Conservation (phyloP, 2,797 vertebrate genomes). For the Acrossocheilus wenchowensis region DNA sequence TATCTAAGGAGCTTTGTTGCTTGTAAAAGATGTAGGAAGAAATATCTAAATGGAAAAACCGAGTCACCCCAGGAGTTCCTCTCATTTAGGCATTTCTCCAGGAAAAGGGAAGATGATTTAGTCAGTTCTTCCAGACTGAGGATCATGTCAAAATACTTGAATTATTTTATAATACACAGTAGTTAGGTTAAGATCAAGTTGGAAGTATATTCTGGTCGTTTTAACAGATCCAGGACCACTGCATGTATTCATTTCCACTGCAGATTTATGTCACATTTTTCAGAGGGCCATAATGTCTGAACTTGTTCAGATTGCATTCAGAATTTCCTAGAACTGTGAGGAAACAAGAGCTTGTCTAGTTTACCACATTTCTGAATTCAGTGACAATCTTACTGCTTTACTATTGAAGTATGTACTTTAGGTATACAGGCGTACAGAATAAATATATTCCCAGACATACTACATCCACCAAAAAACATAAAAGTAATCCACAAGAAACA, state of each 20-base stretch:
- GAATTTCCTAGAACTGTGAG: neutral
- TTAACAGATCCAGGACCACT: neutral
- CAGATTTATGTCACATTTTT: neutral
- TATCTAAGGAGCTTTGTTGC: slow-evolving; percentile 11
- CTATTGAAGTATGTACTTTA: neutral
- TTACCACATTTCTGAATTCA: neutral
- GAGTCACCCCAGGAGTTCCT: slow-evolving; percentile 68
- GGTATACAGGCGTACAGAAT: neutral
- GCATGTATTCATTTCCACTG: neutral
- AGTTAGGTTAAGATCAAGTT: neutral
- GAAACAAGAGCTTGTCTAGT: neutral
- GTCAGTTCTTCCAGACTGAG: neutral
- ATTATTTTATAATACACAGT: neutral
- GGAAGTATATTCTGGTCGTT: neutral
- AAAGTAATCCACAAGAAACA: neutral
- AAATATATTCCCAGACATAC: neutral
- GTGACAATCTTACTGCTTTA: neutral
- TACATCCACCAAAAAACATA: neutral
- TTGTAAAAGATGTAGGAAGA: slow-evolving; percentile 29
- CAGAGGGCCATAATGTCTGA: neutral
- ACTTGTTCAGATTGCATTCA: neutral
- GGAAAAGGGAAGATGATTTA: slow-evolving; percentile 12
- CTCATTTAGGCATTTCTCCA: slow-evolving; percentile 1
- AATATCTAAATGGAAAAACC: slow-evolving; percentile 64
- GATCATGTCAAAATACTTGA: neutral